A percentile compares a stretch with the other conserved stretches of the same genome.
These are phyloP conservation scores for Micrasema longulum DNA, from an alignment of 1,140 invertebrate species.

Conservation along the genomic window DNA sequence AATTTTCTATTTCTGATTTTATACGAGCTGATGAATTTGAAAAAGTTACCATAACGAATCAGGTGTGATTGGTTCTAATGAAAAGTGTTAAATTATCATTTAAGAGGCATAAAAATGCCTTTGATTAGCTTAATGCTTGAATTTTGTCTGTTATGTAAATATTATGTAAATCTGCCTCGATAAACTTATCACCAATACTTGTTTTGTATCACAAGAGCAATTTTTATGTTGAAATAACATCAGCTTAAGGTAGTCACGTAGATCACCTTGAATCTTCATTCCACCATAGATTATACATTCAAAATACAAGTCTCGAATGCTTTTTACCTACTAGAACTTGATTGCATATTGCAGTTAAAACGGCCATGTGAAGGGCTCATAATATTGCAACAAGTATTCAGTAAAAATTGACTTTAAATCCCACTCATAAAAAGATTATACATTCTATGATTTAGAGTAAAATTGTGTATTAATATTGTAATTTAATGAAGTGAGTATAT, in stretches of 20 bases:
- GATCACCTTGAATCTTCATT: slow-evolving; percentile 18
- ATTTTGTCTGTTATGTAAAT: slow-evolving; percentile 28
- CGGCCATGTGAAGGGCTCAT: neutral
- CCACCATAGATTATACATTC: slow-evolving; percentile 8
- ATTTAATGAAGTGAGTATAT: too few species aligned
- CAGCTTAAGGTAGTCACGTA: neutral
- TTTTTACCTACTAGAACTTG: neutral
- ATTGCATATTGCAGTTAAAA: neutral
- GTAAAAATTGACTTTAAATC: neutral
- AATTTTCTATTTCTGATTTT: neutral
- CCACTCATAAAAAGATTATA: slow-evolving; percentile 2
- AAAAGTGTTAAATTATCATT: slow-evolving; percentile 6
- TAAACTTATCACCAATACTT: slow-evolving; percentile 12
- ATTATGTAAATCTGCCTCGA: slow-evolving; percentile 16
- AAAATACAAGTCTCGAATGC: neutral
- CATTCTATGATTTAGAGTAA: neutral
- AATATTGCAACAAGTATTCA: neutral
- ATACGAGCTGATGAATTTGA: neutral
- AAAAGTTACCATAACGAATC: neutral
- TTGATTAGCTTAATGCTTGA: slow-evolving; percentile 29
- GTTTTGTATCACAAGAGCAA: slow-evolving; percentile 10
- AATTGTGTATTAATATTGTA: neutral
- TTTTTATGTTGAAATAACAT: slow-evolving; percentile 23
- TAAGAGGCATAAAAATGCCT: slow-evolving; percentile 4
- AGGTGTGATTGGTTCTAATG: slow-evolving; percentile 1